These are phyloP conservation scores for Bryconaethiops microstoma DNA, from an alignment of 2,797 vertebrate genomes.

Conservation along the genomic window DNA sequence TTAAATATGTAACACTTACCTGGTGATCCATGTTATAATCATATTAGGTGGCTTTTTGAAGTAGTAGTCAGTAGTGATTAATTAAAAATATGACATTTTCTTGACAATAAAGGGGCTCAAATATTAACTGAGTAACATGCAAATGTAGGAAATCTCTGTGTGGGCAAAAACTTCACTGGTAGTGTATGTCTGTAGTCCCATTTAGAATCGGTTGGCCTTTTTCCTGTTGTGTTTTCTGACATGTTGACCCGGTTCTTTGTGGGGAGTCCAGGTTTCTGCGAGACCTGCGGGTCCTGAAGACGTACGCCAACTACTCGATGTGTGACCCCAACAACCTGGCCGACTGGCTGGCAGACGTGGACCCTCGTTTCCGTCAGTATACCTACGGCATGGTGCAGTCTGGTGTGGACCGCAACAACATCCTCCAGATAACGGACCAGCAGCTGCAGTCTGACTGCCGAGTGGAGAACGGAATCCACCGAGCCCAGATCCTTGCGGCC, in stretches of 20 bases:
- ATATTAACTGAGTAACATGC: too few relatives aligned
- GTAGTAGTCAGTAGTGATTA: too few relatives aligned
- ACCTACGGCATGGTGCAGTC: conserved; percentile 92
- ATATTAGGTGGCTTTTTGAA: too few relatives aligned
- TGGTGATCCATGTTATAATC: too few relatives aligned
- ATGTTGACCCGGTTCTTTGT: not conserved
- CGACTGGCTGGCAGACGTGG: conserved; percentile 89
- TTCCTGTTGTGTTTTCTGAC: not conserved
- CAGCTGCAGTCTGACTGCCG: conserved; percentile 90
- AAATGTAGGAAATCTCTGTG: too few relatives aligned
- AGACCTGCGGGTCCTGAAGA: conserved; percentile 93
- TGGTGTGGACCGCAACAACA: conserved; percentile 84
- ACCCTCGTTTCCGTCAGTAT: conserved; percentile 93
- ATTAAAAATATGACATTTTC: too few relatives aligned
- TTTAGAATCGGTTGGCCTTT: not conserved
- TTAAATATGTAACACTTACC: too few relatives aligned
- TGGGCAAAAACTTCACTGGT: too few relatives aligned
- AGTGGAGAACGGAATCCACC: conserved; percentile 86
- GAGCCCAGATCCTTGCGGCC: conserved; percentile 84
- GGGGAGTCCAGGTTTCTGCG: conserved; percentile 84
- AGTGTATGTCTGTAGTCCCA: not conserved
- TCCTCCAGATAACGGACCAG: conserved; percentile 88
- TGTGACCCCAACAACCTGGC: conserved; percentile 96
- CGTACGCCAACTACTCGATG: conserved; percentile 91
- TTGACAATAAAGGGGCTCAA: too few relatives aligned